Conservation (phyloP, 2,113 vertebrate genomes). For the Strigops habroptila region DNA sequence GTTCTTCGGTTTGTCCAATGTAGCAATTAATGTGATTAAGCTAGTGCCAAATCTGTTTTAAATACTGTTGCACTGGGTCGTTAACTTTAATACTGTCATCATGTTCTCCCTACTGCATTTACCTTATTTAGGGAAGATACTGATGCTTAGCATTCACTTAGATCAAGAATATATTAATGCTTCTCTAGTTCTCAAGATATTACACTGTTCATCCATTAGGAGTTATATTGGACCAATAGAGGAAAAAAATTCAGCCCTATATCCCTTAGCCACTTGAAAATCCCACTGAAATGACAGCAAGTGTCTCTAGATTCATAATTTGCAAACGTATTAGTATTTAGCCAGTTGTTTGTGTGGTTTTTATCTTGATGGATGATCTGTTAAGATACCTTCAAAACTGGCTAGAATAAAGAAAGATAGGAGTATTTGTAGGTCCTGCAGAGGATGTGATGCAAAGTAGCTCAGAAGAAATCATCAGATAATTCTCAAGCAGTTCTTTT, state of each 20-base stretch:
- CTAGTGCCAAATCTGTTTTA: conserved; percentile 30
- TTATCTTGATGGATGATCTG: not conserved
- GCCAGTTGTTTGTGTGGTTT: not conserved
- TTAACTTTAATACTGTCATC: conserved; percentile 56
- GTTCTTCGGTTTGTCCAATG: conserved; percentile 31
- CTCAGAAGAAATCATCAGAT: not conserved
- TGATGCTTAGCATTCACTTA: not conserved
- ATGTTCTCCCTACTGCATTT: conserved; percentile 34
- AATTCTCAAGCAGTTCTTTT: not conserved
- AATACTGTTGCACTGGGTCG: conserved; percentile 9
- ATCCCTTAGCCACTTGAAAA: not conserved
- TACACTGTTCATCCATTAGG: not conserved
- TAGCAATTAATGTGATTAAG: conserved; percentile 61
- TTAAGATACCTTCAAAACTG: not conserved
- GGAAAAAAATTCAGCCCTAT: not conserved
- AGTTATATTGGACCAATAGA: not conserved
- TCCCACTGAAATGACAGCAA: not conserved
- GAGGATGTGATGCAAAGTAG: not conserved
- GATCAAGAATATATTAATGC: not conserved
- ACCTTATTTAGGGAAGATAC: conserved; percentile 13
- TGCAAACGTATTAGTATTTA: not conserved
- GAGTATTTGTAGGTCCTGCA: not conserved
- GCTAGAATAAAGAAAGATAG: not conserved
- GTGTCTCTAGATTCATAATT: not conserved
- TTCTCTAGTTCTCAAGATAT: not conserved